phyloP scores from a whole-genome alignment of 2,888 invertebrate genomes.

The Thumatha senex region DNA sequence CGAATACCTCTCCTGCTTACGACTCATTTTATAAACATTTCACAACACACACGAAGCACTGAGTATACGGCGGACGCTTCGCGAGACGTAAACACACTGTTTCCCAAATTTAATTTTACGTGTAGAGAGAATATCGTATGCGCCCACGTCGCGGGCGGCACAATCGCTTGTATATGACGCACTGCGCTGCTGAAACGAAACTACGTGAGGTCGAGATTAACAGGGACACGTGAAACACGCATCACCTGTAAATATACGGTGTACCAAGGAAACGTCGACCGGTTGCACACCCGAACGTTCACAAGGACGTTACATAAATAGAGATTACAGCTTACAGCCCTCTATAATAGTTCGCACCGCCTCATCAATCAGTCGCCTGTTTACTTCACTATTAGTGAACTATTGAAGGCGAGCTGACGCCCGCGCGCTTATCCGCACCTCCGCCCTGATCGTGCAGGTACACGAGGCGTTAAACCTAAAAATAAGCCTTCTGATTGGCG shows the following conservation, averaged over 20 bases:
- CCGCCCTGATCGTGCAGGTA: constrained; percentile 55
- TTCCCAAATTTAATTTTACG: constrained; percentile 61
- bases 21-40: constrained; percentile 73
- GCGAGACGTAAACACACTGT: constrained; percentile 65
- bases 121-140: constrained; percentile 66
- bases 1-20: constrained; percentile 71
- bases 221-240: constrained; percentile 55
- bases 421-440: constrained; percentile 38
- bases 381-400: constrained; percentile 62
- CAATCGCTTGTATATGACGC: constrained; percentile 61
- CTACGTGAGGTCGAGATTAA: constrained; percentile 53
- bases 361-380: constrained; percentile 66
- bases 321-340: constrained; percentile 52
- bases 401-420: too few species aligned
- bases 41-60: constrained; percentile 26
- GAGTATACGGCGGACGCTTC: too few species aligned
- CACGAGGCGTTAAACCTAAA: constrained; percentile 39
- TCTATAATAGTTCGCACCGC: constrained; percentile 56
- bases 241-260: constrained; percentile 69
- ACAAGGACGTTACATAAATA: constrained; percentile 53
- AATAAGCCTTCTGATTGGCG: constrained; percentile 36
- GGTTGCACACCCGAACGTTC: constrained; percentile 34
- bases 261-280: constrained; percentile 35
- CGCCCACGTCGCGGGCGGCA: constrained; percentile 59
- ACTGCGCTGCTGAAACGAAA: constrained; percentile 50